Evolutionary conservation across 2,888 invertebrate species (phyloP).

Genomic region (Hirtodrosophila trivittata): DNA sequence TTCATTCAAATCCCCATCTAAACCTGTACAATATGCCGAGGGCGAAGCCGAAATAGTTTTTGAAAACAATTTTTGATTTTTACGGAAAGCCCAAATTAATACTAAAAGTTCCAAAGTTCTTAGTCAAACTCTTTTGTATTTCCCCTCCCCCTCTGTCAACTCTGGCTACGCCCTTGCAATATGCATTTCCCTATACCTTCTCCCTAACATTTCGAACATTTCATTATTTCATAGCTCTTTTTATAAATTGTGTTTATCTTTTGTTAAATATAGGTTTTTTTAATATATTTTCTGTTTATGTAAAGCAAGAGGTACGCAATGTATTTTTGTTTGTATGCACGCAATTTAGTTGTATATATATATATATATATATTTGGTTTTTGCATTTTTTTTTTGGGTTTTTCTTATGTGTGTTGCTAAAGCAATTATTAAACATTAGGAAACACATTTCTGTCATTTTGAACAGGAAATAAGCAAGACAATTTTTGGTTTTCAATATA

Average conservation of each 20-base stretch:
- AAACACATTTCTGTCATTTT: constrained; percentile 49
- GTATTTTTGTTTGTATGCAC: constrained; percentile 66
- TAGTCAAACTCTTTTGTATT: constrained; percentile 21
- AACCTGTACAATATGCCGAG: constrained; percentile 4
- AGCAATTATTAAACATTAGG: constrained; percentile 72
- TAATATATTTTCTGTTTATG: constrained; percentile 60
- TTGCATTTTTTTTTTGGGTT: constrained; percentile 22
- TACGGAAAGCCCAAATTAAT: too few species aligned
- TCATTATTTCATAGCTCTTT: constrained; percentile 37
- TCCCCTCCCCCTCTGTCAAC: too few species aligned
- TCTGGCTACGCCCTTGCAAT: too few species aligned
- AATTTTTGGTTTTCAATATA: constrained; percentile 5
- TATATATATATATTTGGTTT: constrained; percentile 20
- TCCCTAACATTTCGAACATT: constrained; percentile 35
- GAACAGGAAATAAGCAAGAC: constrained; percentile 54
- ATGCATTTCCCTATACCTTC: constrained; percentile 24
- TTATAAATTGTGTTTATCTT: constrained; percentile 29
- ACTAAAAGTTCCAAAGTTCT: too few species aligned
- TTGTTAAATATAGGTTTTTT: constrained; percentile 38
- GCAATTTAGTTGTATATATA: constrained; percentile 35
- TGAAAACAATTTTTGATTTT: too few species aligned
- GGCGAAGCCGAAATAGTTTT: too few species aligned
- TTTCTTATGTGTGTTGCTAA: constrained; percentile 53
- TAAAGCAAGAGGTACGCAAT: constrained; percentile 81
- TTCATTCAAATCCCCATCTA: constrained; percentile 43